Conservation (phyloP, 1,140 invertebrate species). For the Dinothrombium tinctorium region DNA sequence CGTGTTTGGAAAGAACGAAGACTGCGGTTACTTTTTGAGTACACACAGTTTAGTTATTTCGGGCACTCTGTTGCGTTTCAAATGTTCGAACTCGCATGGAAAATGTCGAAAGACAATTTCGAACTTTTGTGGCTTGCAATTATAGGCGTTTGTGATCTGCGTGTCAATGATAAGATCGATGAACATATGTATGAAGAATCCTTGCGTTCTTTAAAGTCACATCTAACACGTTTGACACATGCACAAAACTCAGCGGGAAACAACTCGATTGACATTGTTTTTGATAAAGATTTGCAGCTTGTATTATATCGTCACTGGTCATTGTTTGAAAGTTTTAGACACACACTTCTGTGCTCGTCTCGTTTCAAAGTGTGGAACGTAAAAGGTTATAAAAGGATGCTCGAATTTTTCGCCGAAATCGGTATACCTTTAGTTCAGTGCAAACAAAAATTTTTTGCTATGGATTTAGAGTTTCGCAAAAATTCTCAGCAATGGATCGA, state of each 20-base stretch:
- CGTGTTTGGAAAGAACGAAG: conserved; percentile 60
- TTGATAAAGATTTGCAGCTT: conserved; percentile 47
- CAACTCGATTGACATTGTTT: too few species aligned
- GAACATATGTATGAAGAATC: conserved; percentile 39
- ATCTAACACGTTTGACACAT: conserved; percentile 43
- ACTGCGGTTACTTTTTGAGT: conserved; percentile 62
- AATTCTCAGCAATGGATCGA: conserved; percentile 47
- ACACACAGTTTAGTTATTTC: conserved; percentile 48
- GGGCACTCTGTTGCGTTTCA: conserved; percentile 23
- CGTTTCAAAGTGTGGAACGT: conserved; percentile 54
- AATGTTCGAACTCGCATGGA: conserved; percentile 66
- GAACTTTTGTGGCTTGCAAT: conserved; percentile 59
- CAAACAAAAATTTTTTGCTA: conserved; percentile 52
- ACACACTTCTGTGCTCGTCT: conserved; percentile 46
- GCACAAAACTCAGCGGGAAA: conserved; percentile 2
- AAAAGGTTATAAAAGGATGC: conserved; percentile 54
- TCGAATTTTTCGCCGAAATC: conserved; percentile 72
- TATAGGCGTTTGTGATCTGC: conserved; percentile 54
- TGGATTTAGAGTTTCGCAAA: conserved; percentile 58
- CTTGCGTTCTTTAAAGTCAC: conserved; percentile 42
- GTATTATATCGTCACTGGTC: conserved; percentile 69
- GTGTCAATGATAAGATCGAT: conserved; percentile 41
- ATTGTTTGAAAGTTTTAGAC: conserved; percentile 53
- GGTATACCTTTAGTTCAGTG: conserved; percentile 68
- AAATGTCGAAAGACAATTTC: conserved; percentile 56